Conservation (phyloP, 1,140 invertebrate genomes). For the Pseudachorutes palmiensis region DNA sequence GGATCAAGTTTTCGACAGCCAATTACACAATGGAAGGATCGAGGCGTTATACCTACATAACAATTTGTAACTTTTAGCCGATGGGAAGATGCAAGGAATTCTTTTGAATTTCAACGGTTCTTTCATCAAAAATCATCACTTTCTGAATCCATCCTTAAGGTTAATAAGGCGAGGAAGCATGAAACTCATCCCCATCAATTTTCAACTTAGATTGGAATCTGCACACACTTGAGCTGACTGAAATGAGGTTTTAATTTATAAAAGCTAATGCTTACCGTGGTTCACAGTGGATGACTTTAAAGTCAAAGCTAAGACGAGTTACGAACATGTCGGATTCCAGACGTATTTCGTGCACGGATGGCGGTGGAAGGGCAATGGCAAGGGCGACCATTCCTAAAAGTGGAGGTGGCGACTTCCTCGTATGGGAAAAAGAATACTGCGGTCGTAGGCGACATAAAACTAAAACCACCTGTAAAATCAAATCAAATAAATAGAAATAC, state of each 20-base stretch:
- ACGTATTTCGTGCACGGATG: conserved; percentile 90
- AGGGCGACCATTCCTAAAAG: conserved; percentile 86
- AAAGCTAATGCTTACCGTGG: conserved; percentile 61
- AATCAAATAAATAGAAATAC: background rate
- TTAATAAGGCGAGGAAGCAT: conserved; percentile 8
- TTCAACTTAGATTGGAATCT: too few species aligned
- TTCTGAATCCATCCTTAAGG: too few species aligned
- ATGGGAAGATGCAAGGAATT: background rate
- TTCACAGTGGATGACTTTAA: conserved; percentile 92
- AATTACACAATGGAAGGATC: background rate
- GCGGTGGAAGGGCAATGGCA: conserved; percentile 88
- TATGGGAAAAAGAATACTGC: conserved; percentile 83
- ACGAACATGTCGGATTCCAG: conserved; percentile 82
- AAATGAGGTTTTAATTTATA: too few species aligned
- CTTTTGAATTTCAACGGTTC: background rate
- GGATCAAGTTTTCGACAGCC: background rate
- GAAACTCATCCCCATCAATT: background rate
- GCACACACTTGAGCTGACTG: too few species aligned
- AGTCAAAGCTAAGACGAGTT: conserved; percentile 88
- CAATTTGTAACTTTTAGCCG: conserved; percentile 1
- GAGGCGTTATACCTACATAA: background rate
- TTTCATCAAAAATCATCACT: too few species aligned
- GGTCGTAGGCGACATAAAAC: conserved; percentile 80
- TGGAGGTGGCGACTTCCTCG: conserved; percentile 69
- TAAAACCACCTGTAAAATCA: conserved; percentile 69